Conservation (phyloP, 37 sponge, comb jelly and placozoan genomes). For the Spongilla lacustris region DNA sequence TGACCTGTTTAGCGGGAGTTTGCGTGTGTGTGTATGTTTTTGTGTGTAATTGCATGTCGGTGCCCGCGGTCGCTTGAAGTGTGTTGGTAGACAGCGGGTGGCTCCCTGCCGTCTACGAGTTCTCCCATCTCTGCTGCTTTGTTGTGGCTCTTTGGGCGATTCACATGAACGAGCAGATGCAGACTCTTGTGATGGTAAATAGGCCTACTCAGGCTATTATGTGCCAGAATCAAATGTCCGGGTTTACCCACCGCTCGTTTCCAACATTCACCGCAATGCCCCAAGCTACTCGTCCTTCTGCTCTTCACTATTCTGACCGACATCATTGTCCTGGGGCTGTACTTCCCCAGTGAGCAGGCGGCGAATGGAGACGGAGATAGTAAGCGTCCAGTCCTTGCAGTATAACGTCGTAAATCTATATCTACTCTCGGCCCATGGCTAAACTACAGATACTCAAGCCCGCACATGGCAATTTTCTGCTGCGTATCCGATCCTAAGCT, state of each 20-base stretch:
- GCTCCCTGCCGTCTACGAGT: constrained; percentile 33
- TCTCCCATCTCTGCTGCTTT: constrained; percentile 36
- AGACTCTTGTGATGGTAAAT: constrained; percentile 18
- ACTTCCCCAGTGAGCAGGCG: constrained; percentile 1
- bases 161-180: constrained; percentile 1
- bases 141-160: constrained; percentile 31
- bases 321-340: constrained; percentile 45
- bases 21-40: background rate
- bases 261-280: no score
- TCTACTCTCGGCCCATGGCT: background rate
- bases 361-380: constrained; percentile 18
- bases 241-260: no score
- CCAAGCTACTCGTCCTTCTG: constrained; percentile 14
- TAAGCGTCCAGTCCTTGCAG: background rate
- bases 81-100: background rate
- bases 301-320: constrained; percentile 16
- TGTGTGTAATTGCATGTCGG: background rate
- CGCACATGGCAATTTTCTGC: constrained; percentile 59
- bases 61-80: background rate
- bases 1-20: background rate
- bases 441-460: background rate
- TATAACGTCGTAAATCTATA: background rate
- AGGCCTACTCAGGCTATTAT: no score
- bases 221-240: no score
- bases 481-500: no score